These are phyloP conservation scores for Thymelicus lineola DNA, from an alignment of 2,888 invertebrate species.

Conservation along the genomic window DNA sequence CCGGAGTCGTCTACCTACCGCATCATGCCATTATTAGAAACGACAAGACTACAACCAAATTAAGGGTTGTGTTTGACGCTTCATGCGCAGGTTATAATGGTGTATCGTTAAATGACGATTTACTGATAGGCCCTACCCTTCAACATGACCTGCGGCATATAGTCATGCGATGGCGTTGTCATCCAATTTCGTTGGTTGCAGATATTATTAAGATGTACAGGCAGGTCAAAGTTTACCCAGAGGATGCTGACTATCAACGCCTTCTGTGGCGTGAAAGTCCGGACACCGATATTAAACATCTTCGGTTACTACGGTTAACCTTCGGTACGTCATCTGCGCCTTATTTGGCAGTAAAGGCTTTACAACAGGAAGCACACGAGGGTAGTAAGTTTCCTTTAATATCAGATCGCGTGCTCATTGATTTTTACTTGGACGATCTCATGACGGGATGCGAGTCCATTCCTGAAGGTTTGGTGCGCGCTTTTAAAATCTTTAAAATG, in stretches of 20 bases:
- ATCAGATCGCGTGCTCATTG: slow-evolving; percentile 3
- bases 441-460: slow-evolving; percentile 42
- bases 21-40: slow-evolving; percentile 38
- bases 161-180: slow-evolving; percentile 39
- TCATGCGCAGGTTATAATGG: slow-evolving; percentile 37
- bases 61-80: slow-evolving; percentile 34
- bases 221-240: not conserved
- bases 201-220: slow-evolving; percentile 18
- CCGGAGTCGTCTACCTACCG: slow-evolving; percentile 37
- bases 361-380: slow-evolving; percentile 40
- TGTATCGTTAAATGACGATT: slow-evolving; percentile 44
- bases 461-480: no score
- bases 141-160: slow-evolving; percentile 42
- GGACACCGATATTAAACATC: slow-evolving; percentile 10
- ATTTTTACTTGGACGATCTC: slow-evolving; percentile 46
- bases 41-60: slow-evolving; percentile 38
- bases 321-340: slow-evolving; percentile 43
- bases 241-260: slow-evolving; percentile 9
- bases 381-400: slow-evolving; percentile 28
- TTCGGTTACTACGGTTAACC: not conserved
- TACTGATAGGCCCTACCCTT: slow-evolving; percentile 40
- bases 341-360: slow-evolving; percentile 37
- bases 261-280: slow-evolving; percentile 15
- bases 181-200: slow-evolving; percentile 10
- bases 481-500: no score